Evolutionary conservation across 2,888 invertebrate genomes (phyloP), one percentile per base, ranked within the genome.

Genomic region (Gari tellinella): DNA sequence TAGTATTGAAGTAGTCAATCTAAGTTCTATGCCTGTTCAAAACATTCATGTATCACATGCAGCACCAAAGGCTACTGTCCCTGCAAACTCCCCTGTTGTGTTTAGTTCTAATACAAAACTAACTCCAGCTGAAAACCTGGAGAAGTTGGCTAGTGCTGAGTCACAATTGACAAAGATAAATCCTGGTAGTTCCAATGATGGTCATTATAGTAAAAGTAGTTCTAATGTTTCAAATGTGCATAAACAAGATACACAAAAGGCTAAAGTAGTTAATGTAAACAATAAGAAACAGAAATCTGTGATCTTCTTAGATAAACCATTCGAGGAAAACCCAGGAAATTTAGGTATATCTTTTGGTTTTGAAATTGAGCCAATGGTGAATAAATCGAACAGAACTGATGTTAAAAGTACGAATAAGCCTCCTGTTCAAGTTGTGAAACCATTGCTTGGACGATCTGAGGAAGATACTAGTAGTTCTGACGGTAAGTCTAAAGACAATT

Each of bases 311-410:
- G 88, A 88, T 73, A 86, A 86, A 67, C 79, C 83, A 51, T 76
- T 86, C 43, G 75, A 69, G 61, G 82, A 82, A 48, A 65, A 76
- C 15, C 76, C 84, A 41, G 57, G 76, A 60, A 83, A 84, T 64
- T 68, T 88, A 60, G 89, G 79, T 43, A 88, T 88, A 60, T 86
- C 87, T 14, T 89, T 89, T 72, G 88, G 87, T 49, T 89, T 88
- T 81, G 87, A 86, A 52, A 65, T 67, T 21, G 72, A 72, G 52
- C 64, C 70, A 14, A 23, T 58, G 41, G 66, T 53, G 19, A 52
- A 56, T 72, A 76, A 57, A 53, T 31, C n/a, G 49, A 48, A 43
- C 46, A 66, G 66, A 53, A 58, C 56, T 48, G 56, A 55, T 19
- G 41, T 10, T 49, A 17, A 43, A 31, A 31, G n/a, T 41, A 21